Evolutionary conservation across 2,113 vertebrate species (phyloP).

Genomic region (Okapia johnstoni): DNA sequence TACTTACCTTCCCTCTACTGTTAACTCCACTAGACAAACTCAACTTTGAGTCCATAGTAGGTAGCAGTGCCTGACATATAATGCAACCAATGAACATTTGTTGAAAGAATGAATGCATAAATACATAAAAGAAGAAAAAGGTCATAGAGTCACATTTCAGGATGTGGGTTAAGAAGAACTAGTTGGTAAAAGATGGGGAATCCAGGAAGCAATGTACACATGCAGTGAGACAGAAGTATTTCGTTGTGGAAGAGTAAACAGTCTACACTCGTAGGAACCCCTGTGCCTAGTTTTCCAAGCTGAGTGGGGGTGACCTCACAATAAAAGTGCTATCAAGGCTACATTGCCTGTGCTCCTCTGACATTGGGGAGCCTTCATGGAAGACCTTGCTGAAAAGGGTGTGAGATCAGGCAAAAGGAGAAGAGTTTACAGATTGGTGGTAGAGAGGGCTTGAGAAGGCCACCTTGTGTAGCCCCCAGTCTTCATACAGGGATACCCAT

Average conservation of each 20-base stretch:
- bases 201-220: neutral
- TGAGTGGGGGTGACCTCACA: neutral
- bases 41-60: neutral
- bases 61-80: neutral
- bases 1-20: neutral
- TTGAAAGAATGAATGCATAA: neutral
- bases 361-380: neutral
- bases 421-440: neutral
- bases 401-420: neutral
- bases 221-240: neutral
- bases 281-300: neutral
- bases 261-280: fast-evolving
- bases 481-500: neutral
- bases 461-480: neutral
- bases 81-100: neutral
- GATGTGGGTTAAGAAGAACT: neutral
- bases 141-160: neutral
- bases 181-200: neutral
- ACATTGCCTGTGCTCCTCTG: neutral
- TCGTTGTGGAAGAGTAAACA: neutral
- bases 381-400: neutral
- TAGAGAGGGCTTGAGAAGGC: neutral
- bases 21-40: neutral
- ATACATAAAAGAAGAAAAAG: neutral
- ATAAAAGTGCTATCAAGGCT: neutral